phyloP scores from a whole-genome alignment of 1,140 invertebrate species.

The Magallana gigas region DNA sequence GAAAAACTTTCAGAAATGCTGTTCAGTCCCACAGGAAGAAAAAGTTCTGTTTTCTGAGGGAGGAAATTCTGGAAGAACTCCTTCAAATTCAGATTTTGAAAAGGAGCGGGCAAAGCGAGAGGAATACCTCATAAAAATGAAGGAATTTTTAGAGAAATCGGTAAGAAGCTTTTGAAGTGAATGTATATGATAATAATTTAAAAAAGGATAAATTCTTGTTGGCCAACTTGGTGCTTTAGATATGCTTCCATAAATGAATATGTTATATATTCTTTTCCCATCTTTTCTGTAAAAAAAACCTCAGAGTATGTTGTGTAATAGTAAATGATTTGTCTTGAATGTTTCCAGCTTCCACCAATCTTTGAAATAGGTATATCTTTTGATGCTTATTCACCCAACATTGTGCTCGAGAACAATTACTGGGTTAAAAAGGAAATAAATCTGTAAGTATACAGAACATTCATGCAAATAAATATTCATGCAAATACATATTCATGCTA shows the following conservation, averaged over 20 bases:
- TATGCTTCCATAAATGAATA: no score
- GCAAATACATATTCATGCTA: no score
- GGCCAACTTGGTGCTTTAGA: no score
- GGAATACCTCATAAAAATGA: conserved; percentile 6
- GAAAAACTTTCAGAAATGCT: not conserved
- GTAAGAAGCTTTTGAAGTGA: not conserved
- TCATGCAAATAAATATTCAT: not conserved
- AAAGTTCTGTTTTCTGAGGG: not conserved
- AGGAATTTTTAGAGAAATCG: not conserved
- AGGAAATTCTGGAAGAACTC: not conserved
- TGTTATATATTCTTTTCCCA: no score
- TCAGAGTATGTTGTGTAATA: no score
- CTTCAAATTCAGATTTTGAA: not conserved
- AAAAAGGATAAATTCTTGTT: no score
- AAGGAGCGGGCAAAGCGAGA: conserved; percentile 1
- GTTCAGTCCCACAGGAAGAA: not conserved
- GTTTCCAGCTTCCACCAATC: not conserved
- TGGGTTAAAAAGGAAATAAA: not conserved
- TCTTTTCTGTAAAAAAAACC: no score
- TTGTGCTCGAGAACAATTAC: conserved; percentile 21
- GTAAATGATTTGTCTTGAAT: not conserved
- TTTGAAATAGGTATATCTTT: conserved; percentile 25
- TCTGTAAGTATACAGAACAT: not conserved
- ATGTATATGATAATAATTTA: no score
- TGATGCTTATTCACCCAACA: conserved; percentile 30